Percentiles rank a stretch among this genome's conserved stretches.
phyloP scores from a whole-genome alignment of 2,113 vertebrate species.

The Gracilinanus agilis region DNA sequence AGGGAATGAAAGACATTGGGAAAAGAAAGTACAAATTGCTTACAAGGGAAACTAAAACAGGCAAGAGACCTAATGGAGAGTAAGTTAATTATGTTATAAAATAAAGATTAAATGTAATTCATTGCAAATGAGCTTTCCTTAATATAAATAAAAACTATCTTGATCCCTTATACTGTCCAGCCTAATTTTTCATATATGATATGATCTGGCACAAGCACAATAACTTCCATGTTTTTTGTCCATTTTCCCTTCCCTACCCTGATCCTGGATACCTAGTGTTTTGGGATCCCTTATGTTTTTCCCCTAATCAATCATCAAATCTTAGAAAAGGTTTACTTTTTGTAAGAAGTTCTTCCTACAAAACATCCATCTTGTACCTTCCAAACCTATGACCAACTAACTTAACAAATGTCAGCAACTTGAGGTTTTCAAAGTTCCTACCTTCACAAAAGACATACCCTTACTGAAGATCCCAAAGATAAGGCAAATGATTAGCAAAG shows the following conservation, averaged over 20 bases:
- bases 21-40: constrained; percentile 74
- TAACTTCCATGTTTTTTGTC: not conserved
- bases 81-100: constrained; percentile 71
- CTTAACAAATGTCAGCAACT: not conserved
- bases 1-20: constrained; percentile 77
- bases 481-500: not conserved
- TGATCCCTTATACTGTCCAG: not conserved
- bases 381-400: not conserved
- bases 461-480: not conserved
- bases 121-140: not conserved
- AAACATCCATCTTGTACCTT: not conserved
- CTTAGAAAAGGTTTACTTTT: too few relatives aligned
- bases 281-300: not conserved
- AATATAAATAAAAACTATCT: not conserved
- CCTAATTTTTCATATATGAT: not conserved
- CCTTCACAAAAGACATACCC: not conserved
- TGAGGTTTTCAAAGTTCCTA: not conserved
- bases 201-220: not conserved
- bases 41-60: constrained; percentile 71
- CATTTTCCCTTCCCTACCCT: not conserved
- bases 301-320: not conserved
- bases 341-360: not conserved
- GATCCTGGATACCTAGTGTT: not conserved
- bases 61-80: constrained; percentile 62
- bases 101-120: constrained; percentile 68